Base-by-base conservation (phyloP, 2,113 vertebrate species). In the Boulengeromyrus knoepffleri region DNA sequence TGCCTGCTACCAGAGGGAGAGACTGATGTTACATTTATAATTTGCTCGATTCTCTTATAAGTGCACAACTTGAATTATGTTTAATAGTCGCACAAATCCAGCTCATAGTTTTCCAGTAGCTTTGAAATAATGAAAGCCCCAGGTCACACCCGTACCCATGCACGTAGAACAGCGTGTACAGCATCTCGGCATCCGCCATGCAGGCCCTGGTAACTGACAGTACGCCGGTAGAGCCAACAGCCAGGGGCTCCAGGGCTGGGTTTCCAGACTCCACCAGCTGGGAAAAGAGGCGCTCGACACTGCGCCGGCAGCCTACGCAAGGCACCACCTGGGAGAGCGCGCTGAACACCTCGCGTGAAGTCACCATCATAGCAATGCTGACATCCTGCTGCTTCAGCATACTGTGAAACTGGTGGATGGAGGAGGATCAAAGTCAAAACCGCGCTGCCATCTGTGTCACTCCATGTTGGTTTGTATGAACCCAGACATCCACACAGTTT, bases 221-320 rank as follows among this genome's bases (percentile, higher is more conserved):
- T 92, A 98, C 97, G 56, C 97, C 97, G 24, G 97, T 97, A 2
- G 98, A 96, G 92, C 97, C 97, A 90, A 99, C 96, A 0, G 97
- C 97, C 47, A 99, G 97, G 24, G 99, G 99, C 93, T 98, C 98
- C 62, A 99, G 95, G 0, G 98, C 98, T 1, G 97, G 98, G 89
- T 97, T 99, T 74, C 97, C 98, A 0, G 98, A 98, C 92, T 99
- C 97, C 84, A 98, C 97, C 13, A 99, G 96, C 94, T 98, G 98
- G 1, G 98, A 98, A 93, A 99, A 99, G 45, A 99, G 97, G 52
- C 97, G 97, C 87, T 99, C 99, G 93, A 99, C 98, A 6, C 99
- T 99, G 45, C 97, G 97, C 83, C 99, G 96, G 93, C 99, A 99
- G 93, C 99, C 98, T 83, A 99, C 98, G 1, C 99, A 99, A 0